Evolutionary conservation across 1,140 invertebrate genomes (phyloP).

Genomic region (Orius insidiosus): DNA sequence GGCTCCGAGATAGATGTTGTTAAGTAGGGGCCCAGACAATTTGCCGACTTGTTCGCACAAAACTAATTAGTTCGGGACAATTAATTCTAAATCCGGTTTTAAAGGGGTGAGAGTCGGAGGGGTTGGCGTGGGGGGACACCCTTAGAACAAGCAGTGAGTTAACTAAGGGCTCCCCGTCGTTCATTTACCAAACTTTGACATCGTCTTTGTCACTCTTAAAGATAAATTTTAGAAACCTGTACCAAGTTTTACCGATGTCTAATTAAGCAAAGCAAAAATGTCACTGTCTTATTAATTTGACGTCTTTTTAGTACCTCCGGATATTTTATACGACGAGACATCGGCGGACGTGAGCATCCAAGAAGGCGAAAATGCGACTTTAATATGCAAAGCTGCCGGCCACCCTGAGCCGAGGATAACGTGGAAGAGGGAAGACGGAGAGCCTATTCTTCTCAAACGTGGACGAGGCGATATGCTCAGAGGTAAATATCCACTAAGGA

Average conservation of each 20-base stretch:
- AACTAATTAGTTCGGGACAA: constrained; percentile 15
- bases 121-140: no score
- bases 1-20: constrained; percentile 17
- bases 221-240: no score
- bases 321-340: constrained; percentile 41
- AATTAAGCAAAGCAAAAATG: no score
- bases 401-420: constrained; percentile 35
- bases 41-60: constrained; percentile 13
- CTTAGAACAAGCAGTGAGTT: no score
- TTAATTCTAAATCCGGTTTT: constrained; percentile 12
- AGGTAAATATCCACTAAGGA: constrained; percentile 22
- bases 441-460: constrained; percentile 26
- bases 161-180: no score
- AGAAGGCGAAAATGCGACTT: constrained; percentile 51
- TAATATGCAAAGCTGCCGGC: constrained; percentile 44
- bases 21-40: constrained; percentile 18
- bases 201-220: no score
- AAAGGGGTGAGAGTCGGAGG: constrained; percentile 1
- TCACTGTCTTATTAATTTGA: neutral
- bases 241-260: no score
- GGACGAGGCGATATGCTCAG: constrained; percentile 24
- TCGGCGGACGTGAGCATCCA: constrained; percentile 40
- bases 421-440: constrained; percentile 34
- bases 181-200: no score
- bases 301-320: constrained; percentile 37